Evolutionary conservation across 2,113 vertebrate genomes (phyloP).

Genomic region (Notothenia coriiceps): DNA sequence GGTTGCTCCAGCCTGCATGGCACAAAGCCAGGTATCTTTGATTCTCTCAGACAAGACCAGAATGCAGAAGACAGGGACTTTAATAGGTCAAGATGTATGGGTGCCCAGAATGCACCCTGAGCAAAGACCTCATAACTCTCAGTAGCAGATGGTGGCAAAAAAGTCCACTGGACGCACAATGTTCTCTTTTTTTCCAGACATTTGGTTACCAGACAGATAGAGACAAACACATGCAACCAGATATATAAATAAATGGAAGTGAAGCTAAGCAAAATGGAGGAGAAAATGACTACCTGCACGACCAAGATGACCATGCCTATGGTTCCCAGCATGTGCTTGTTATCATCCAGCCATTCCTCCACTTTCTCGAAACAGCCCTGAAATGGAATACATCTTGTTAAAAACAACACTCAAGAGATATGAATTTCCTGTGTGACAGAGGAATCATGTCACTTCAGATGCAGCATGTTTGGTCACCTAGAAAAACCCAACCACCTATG

Average conservation of each 20-base stretch:
- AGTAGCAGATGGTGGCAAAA: slow-evolving; percentile 11
- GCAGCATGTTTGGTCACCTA: slow-evolving; percentile 14
- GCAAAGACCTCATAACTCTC: slow-evolving; percentile 29
- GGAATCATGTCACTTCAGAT: slow-evolving; percentile 2
- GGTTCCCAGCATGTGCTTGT: slow-evolving; percentile 93
- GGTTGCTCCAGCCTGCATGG: slow-evolving; percentile 41
- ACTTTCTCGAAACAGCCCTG: slow-evolving; percentile 97
- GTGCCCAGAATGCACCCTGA: slow-evolving; percentile 44
- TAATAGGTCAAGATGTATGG: slow-evolving; percentile 58
- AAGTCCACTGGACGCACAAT: slow-evolving; percentile 30
- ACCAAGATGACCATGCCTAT: slow-evolving; percentile 94
- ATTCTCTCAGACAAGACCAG: slow-evolving; percentile 65
- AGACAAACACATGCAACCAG: slow-evolving; percentile 15
- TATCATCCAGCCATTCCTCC: slow-evolving; percentile 94
- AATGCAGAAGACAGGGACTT: slow-evolving; percentile 37
- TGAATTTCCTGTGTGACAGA: not conserved
- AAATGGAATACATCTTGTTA: slow-evolving; percentile 40
- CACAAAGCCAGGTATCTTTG: slow-evolving; percentile 45
- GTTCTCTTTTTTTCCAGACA: not conserved
- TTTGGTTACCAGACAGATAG: slow-evolving; percentile 23
- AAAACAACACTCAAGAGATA: not conserved
- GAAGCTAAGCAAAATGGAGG: not conserved
- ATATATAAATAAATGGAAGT: slow-evolving; percentile 13
- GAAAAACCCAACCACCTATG: slow-evolving; percentile 1
- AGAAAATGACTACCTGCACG: slow-evolving; percentile 88